Base-by-base conservation (phyloP, 2,888 invertebrate genomes). In the Andrena praecox region DNA sequence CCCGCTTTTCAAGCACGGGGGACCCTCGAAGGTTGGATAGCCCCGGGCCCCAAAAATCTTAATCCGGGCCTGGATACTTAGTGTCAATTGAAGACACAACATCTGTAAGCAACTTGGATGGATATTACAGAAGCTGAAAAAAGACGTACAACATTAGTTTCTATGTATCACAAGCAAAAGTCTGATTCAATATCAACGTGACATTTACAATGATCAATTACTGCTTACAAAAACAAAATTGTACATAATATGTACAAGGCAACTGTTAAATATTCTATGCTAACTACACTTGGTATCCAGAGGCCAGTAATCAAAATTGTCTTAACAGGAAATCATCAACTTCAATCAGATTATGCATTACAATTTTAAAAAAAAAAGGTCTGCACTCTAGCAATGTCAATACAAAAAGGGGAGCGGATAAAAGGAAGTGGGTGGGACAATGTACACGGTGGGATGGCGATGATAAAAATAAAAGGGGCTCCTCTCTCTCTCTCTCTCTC, bases 111-210 rank as follows among this genome's bases (percentile, higher is more conserved):
- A 64, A 52, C 2, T 56, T 8, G 24, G 66, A 35, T 59, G 27
- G 24, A 63, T 56, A 42, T 84, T 80, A 52, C 50, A 75, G 4
- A 78, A 68, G 85, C 85, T 85, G 85, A 62, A 80, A 85, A 84
- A 48, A 77, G 75, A 77, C 56, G 33, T 52, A 59, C 68, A 69
- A 66, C 12, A 77, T 85, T 79, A 82, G 80, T 77, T 56, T 71
- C 33, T 62, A 54, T 56, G 54, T 48, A 12, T 67, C 50, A 35
- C 71, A 80, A 72, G 78, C 72, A 77, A 68, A 60, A 54, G 60
- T 35, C 50, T 67, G 35, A 72, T 52, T 33, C 50, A 31, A 24
- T 42, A 27, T 63, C 54, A 62, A 74, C 48, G 67, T 52, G 31
- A 78, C 60, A 59, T 73, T 68, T 64, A 70, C 48, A 70, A 24